A percentile compares a stretch with the other conserved stretches of the same genome.
Evolutionary conservation across 2,113 vertebrate species (phyloP).

Genomic region (Tretioscincus oriximinensis): DNA sequence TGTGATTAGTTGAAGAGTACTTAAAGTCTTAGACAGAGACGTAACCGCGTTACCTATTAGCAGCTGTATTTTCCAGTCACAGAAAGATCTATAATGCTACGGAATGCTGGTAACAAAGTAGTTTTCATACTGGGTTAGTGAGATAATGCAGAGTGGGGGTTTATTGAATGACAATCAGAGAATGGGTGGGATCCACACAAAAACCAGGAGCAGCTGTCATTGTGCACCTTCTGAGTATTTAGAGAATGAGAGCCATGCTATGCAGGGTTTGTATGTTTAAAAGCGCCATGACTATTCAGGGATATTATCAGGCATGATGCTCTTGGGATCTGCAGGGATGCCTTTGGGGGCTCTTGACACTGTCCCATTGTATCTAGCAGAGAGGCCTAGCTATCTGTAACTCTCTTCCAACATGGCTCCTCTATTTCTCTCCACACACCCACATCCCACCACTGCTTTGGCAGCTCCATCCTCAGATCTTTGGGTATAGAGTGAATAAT

Average conservation of each 20-base stretch:
- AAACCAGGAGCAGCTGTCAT: constrained; percentile 57
- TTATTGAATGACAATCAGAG: constrained; percentile 44
- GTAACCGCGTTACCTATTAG: constrained; percentile 36
- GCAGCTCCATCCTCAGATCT: too few relatives aligned
- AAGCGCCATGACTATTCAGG: neutral
- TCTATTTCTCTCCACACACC: too few relatives aligned
- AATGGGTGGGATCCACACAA: constrained; percentile 46
- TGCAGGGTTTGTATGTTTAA: constrained; percentile 23
- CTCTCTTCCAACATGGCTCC: too few relatives aligned
- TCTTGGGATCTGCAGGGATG: too few relatives aligned
- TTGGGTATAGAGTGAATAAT: too few relatives aligned
- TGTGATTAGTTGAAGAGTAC: neutral
- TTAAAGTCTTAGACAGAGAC: constrained; percentile 7
- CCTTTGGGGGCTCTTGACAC: too few relatives aligned
- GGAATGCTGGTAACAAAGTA: constrained; percentile 62
- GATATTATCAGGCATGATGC: neutral
- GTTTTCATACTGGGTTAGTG: constrained; percentile 63
- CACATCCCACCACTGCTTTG: too few relatives aligned
- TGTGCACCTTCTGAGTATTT: constrained; percentile 46
- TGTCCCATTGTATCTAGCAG: too few relatives aligned
- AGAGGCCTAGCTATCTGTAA: too few relatives aligned
- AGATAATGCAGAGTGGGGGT: constrained; percentile 57
- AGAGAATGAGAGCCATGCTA: constrained; percentile 52
- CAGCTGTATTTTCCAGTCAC: constrained; percentile 69
- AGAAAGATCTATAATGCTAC: constrained; percentile 38